phyloP scores from a whole-genome alignment of 2,797 vertebrate genomes.

The Neoniphon sammara region DNA sequence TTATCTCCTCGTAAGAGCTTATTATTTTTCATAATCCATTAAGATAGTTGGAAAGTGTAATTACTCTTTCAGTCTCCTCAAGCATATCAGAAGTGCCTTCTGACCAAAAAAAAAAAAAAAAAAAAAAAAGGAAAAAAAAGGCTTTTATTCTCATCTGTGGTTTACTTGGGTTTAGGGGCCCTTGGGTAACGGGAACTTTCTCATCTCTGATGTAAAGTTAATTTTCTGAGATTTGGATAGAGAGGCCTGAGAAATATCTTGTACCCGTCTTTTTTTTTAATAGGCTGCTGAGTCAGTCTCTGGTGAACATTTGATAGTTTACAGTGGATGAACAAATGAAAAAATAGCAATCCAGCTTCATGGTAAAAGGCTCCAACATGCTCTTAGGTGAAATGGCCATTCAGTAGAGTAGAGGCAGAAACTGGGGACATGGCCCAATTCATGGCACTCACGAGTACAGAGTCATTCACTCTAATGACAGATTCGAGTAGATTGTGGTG shows the following conservation, averaged over 20 bases:
- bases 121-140: conserved; percentile 41
- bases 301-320: neutral
- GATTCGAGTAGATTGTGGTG: too few species aligned
- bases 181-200: conserved; percentile 22
- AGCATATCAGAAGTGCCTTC: conserved; percentile 16
- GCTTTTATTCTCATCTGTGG: conserved; percentile 7
- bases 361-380: neutral
- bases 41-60: conserved; percentile 61
- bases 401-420: too few species aligned
- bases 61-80: conserved; percentile 56
- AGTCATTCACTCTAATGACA: neutral
- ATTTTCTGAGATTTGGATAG: conserved; percentile 32
- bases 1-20: conserved; percentile 64
- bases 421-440: neutral
- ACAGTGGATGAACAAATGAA: neutral
- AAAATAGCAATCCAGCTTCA: neutral
- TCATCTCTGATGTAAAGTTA: conserved; percentile 56
- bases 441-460: neutral
- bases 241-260: conserved; percentile 18
- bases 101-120: conserved; percentile 22
- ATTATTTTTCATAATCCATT: conserved; percentile 69
- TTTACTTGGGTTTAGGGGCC: conserved; percentile 26
- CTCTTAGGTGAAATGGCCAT: neutral
- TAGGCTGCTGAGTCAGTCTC: neutral
- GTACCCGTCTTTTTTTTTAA: neutral